Evolutionary conservation across 2,888 invertebrate species (phyloP), one percentile per base, ranked within the genome.

Genomic region (Lepidonotus clava): DNA sequence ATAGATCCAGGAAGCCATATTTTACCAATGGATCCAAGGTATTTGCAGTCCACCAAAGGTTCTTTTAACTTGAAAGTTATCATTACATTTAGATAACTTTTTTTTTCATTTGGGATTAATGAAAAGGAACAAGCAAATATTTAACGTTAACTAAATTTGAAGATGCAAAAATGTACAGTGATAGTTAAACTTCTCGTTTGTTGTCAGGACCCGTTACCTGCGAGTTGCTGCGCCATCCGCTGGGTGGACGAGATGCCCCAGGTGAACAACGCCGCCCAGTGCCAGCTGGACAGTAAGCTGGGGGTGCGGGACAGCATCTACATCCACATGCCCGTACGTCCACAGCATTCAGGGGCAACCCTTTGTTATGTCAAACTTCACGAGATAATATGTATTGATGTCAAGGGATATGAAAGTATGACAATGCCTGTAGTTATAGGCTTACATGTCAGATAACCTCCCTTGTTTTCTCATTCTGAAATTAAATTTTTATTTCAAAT

Each of bases 321-420:
- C 46, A 80, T 80, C 80, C 40, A 80, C 32, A 80, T 80, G 80
- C 46, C 41, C 11, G 80, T 80, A 51, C 18, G 80, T 80, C 14
- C n/a, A n/a, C n/a, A n/a, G n/a, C n/a, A n/a, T n/a, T n/a, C n/a
- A n/a, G n/a, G n/a, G n/a, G n/a, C n/a, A n/a, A n/a, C n/a, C n/a
- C n/a, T n/a, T n/a, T n/a, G n/a, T n/a, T n/a, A n/a, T n/a, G n/a
- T n/a, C n/a, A n/a, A n/a, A n/a, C n/a, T n/a, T n/a, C n/a, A n/a
- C n/a, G n/a, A n/a, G n/a, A n/a, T n/a, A n/a, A n/a, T n/a, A n/a
- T n/a, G n/a, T n/a, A n/a, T n/a, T n/a, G n/a, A n/a, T n/a, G n/a
- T n/a, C n/a, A n/a, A n/a, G n/a, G n/a, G n/a, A n/a, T n/a, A n/a
- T n/a, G n/a, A n/a, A n/a, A n/a, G n/a, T n/a, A n/a, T n/a, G n/a